A percentile compares a stretch with the other conserved stretches of the same genome.
phyloP scores from a whole-genome alignment of 2,797 vertebrate species.

The Masticophis lateralis region DNA sequence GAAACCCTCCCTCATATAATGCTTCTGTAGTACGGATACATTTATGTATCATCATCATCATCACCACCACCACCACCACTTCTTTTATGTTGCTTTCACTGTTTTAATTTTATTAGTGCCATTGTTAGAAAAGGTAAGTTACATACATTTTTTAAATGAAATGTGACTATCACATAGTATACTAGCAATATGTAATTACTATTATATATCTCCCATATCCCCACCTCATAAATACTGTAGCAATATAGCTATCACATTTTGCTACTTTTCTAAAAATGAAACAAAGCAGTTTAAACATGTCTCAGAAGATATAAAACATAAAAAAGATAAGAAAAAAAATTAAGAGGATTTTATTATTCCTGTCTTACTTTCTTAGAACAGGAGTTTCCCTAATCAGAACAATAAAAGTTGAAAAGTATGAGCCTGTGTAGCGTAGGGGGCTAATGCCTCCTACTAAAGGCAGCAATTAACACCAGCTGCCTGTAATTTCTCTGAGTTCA shows the following conservation, averaged over 20 bases:
- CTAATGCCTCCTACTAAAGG: too few species aligned
- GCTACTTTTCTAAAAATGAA: not conserved
- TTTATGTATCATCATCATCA: not conserved
- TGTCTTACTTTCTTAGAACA: not conserved
- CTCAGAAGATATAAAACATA: not conserved
- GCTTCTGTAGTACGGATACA: not conserved
- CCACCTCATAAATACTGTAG: not conserved
- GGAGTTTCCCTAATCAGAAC: not conserved
- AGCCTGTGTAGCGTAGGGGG: too few species aligned
- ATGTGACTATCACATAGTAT: not conserved
- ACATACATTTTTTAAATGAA: not conserved
- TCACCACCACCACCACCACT: rapidly evolving
- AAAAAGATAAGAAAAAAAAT: not conserved
- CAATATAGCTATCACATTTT: not conserved
- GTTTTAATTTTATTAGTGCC: not conserved
- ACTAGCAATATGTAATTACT: not conserved
- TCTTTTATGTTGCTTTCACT: not conserved
- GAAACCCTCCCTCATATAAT: not conserved
- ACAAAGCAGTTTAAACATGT: not conserved
- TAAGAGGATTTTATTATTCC: not conserved
- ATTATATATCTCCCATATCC: not conserved
- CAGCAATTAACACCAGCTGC: too few species aligned
- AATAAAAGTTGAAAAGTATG: not conserved
- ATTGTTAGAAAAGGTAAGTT: not conserved
- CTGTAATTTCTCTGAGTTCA: too few species aligned